Percentiles rank a stretch among this genome's conserved stretches.
Evolutionary conservation across 2,113 vertebrate genomes (phyloP).

Genomic region (Hydropotes inermis): DNA sequence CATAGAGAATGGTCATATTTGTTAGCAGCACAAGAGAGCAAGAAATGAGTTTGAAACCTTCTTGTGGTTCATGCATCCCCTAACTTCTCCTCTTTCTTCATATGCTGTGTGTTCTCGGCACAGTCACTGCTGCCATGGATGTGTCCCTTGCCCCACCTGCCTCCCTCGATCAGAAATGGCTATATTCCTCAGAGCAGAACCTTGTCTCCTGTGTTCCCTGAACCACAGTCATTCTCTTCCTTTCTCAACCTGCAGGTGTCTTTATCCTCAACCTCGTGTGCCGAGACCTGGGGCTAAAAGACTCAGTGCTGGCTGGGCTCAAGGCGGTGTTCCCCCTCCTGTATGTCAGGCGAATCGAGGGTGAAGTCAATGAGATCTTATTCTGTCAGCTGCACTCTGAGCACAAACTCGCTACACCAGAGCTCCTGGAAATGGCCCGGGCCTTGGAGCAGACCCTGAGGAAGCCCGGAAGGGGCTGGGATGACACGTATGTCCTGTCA

Average conservation of each 20-base stretch:
- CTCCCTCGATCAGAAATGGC: neutral
- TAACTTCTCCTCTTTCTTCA: neutral
- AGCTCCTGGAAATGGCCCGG: slow-evolving; percentile 81
- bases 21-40: neutral
- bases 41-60: neutral
- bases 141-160: neutral
- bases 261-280: slow-evolving; percentile 97
- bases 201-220: neutral
- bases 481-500: slow-evolving; percentile 83
- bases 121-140: neutral
- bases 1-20: neutral
- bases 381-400: slow-evolving; percentile 79
- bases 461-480: slow-evolving; percentile 75
- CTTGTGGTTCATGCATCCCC: fast-evolving
- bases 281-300: slow-evolving; percentile 86
- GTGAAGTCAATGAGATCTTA: slow-evolving; percentile 93
- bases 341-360: slow-evolving; percentile 85
- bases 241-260: slow-evolving; percentile 81
- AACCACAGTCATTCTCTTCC: neutral
- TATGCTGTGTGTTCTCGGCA: neutral
- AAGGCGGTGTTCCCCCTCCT: slow-evolving; percentile 86
- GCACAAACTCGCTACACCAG: neutral
- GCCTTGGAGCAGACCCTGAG: slow-evolving; percentile 84
- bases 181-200: neutral
- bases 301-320: slow-evolving; percentile 84